A percentile compares a stretch with the other conserved stretches of the same genome.
phyloP scores from a whole-genome alignment of 2,888 invertebrate genomes.

The Limnephilus marmoratus region DNA sequence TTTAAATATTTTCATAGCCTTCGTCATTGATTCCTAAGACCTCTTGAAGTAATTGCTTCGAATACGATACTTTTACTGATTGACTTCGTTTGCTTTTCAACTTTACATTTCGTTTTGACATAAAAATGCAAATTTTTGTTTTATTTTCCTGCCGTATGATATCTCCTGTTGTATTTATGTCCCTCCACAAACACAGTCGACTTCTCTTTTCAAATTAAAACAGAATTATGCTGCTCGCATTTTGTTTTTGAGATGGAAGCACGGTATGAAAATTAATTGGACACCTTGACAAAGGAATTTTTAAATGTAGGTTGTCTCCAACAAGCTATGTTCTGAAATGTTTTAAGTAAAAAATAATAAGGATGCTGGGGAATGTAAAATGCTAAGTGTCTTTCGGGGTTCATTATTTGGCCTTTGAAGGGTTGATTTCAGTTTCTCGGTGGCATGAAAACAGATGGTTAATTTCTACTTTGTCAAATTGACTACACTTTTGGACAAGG shows the following conservation, averaged over 20 bases:
- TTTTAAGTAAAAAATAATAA: constrained; percentile 25
- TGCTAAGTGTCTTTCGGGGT: not conserved
- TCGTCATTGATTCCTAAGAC: not conserved
- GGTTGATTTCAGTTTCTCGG: not conserved
- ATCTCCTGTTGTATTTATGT: constrained; percentile 8
- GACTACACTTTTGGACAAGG: not conserved
- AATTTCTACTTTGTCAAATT: not conserved
- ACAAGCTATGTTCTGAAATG: constrained; percentile 27
- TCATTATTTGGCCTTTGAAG: not conserved
- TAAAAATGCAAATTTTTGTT: constrained; percentile 44
- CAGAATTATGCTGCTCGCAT: constrained; percentile 45
- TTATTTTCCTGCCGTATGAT: not conserved
- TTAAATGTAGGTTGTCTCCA: constrained; percentile 37
- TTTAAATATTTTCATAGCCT: not conserved
- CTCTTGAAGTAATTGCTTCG: constrained; percentile 48
- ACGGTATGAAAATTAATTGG: constrained; percentile 51
- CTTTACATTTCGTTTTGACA: constrained; percentile 36
- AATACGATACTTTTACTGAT: constrained; percentile 54
- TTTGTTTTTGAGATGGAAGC: constrained; percentile 52
- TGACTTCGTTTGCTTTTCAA: constrained; percentile 57
- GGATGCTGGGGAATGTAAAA: not conserved
- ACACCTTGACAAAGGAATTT: constrained; percentile 42
- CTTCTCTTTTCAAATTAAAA: constrained; percentile 54
- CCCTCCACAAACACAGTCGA: constrained; percentile 17
- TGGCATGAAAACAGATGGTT: not conserved